Percentiles rank a stretch among this genome's conserved stretches.
Evolutionary conservation across 1,140 invertebrate genomes (phyloP).

Genomic region (Drosophila tsacasi): DNA sequence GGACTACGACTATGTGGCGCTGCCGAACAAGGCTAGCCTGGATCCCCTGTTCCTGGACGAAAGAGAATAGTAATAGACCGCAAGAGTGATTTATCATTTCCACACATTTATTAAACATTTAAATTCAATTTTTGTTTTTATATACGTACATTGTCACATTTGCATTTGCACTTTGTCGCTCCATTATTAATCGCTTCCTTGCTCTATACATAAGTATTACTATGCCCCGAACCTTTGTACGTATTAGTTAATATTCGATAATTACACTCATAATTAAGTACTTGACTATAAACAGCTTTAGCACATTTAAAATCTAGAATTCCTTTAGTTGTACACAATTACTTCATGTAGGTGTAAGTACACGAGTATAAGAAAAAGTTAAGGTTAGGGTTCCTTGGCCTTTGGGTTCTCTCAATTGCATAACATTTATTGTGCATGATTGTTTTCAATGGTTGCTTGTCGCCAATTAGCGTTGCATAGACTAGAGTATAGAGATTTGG

Average conservation of each 20-base stretch:
- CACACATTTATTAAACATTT: slow-evolving; percentile 84
- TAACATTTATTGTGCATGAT: slow-evolving; percentile 79
- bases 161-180: slow-evolving; percentile 36
- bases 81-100: slow-evolving; percentile 41
- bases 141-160: slow-evolving; percentile 69
- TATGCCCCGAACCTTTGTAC: slow-evolving; percentile 47
- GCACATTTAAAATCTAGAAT: slow-evolving; percentile 79
- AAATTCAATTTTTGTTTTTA: slow-evolving; percentile 74
- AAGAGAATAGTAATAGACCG: slow-evolving; percentile 2
- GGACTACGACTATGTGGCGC: slow-evolving; percentile 29
- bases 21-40: slow-evolving; percentile 47
- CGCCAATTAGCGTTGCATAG: slow-evolving; percentile 63
- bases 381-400: slow-evolving; percentile 50
- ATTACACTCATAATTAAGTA: slow-evolving; percentile 75
- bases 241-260: slow-evolving; percentile 63
- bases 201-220: slow-evolving; percentile 45
- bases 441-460: slow-evolving; percentile 64
- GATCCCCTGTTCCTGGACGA: slow-evolving; percentile 60
- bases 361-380: slow-evolving; percentile 56
- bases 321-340: slow-evolving; percentile 69
- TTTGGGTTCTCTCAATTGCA: slow-evolving; percentile 55
- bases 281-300: slow-evolving; percentile 72
- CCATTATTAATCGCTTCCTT: slow-evolving; percentile 25
- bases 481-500: slow-evolving; percentile 55
- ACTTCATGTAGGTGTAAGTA: slow-evolving; percentile 74